Percentiles rank a stretch among this genome's conserved stretches.
phyloP scores from a whole-genome alignment of 1,140 invertebrate genomes.

The Anadara kagoshimensis region DNA sequence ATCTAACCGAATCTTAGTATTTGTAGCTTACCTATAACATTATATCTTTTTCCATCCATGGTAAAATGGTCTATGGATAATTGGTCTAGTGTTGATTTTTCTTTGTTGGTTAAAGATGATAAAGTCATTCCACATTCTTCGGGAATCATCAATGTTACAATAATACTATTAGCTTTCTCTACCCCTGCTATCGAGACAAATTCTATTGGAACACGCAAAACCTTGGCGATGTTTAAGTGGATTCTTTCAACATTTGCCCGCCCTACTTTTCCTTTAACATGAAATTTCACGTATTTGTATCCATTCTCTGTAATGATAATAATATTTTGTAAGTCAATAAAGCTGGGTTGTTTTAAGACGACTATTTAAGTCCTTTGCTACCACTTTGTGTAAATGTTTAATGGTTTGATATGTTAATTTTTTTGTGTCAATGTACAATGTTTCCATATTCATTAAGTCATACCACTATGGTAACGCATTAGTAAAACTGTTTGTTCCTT shows the following conservation, averaged over 20 bases:
- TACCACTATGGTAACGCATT: too few relatives aligned
- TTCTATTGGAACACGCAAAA: neutral
- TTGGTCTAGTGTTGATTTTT: too few relatives aligned
- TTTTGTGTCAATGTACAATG: neutral
- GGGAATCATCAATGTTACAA: conserved; percentile 10
- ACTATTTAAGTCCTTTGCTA: neutral
- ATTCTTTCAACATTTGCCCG: neutral
- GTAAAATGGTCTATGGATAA: too few relatives aligned
- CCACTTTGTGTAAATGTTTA: neutral
- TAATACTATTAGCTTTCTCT: conserved; percentile 4
- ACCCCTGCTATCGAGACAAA: conserved; percentile 11
- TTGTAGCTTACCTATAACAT: too few relatives aligned
- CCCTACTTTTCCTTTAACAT: neutral
- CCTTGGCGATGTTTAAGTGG: neutral
- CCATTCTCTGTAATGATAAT: conserved; percentile 13
- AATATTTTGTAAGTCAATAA: neutral
- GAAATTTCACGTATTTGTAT: conserved; percentile 14
- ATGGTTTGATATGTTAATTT: neutral
- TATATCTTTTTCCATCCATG: too few relatives aligned
- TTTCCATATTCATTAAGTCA: too few relatives aligned
- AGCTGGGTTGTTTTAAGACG: too few relatives aligned
- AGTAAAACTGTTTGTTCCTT: too few relatives aligned
- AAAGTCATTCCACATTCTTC: neutral
- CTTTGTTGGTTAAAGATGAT: too few relatives aligned
- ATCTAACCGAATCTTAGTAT: too few relatives aligned